phyloP scores from a whole-genome alignment of 2,113 vertebrate genomes.

The Hypomesus transpacificus region DNA sequence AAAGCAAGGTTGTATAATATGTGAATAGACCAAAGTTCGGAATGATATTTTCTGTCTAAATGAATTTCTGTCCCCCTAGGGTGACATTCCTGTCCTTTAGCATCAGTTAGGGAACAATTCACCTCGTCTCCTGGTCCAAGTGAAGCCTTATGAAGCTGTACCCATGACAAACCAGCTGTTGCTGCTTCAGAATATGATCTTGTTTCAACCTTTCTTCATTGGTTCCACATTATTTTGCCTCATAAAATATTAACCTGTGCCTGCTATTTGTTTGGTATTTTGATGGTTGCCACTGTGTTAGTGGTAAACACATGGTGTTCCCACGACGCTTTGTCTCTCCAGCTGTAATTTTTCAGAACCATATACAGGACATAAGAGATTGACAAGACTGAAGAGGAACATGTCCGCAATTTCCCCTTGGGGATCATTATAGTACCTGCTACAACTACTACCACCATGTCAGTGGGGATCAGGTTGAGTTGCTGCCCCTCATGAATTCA shows the following conservation, averaged over 20 bases:
- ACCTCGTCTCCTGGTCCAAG: neutral
- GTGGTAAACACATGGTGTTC: slow-evolving; percentile 10
- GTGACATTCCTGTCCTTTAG: slow-evolving; percentile 3
- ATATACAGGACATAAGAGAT: neutral
- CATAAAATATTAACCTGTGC: slow-evolving; percentile 56
- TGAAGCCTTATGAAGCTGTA: slow-evolving; percentile 9
- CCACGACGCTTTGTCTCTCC: slow-evolving; percentile 5
- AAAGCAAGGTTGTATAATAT: slow-evolving; percentile 28
- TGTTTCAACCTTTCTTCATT: slow-evolving; percentile 12
- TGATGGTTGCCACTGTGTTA: slow-evolving; percentile 1
- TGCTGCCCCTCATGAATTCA: neutral
- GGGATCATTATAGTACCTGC: no score
- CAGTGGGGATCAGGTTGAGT: neutral
- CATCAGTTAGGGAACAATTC: slow-evolving; percentile 6
- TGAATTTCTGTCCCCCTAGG: slow-evolving; percentile 7
- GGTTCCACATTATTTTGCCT: slow-evolving; percentile 39
- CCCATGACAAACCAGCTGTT: slow-evolving; percentile 4
- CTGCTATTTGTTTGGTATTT: slow-evolving; percentile 34
- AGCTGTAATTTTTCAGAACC: neutral
- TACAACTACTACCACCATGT: no score
- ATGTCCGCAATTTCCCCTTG: no score
- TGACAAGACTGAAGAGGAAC: no score
- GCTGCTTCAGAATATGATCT: slow-evolving; percentile 23
- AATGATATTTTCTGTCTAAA: slow-evolving; percentile 20
- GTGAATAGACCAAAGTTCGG: slow-evolving; percentile 4